These are phyloP conservation scores for Belonocnema kinseyi DNA, from an alignment of 1,140 invertebrate species.

Conservation along the genomic window DNA sequence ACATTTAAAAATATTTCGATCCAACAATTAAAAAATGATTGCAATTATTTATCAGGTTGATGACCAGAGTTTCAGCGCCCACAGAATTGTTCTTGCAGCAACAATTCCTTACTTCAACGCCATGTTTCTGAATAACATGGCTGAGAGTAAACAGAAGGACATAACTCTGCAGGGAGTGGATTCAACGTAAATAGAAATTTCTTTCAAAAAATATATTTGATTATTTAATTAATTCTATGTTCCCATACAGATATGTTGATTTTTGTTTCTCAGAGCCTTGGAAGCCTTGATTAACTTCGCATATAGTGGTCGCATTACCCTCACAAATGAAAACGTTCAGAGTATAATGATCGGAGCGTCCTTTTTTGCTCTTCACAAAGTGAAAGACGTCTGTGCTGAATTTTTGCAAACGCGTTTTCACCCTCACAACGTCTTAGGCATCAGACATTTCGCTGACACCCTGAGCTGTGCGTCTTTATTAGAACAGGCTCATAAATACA, in stretches of 20 bases:
- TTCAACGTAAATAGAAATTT: slow-evolving; percentile 77
- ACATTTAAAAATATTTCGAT: too few relatives aligned
- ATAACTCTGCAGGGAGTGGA: slow-evolving; percentile 90
- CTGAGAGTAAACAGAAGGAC: slow-evolving; percentile 88
- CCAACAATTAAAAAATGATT: slow-evolving; percentile 25
- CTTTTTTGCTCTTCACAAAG: slow-evolving; percentile 88
- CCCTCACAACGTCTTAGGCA: slow-evolving; percentile 90
- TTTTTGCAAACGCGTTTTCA: slow-evolving; percentile 88
- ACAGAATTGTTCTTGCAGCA: slow-evolving; percentile 89
- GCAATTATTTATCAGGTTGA: slow-evolving; percentile 80
- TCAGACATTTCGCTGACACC: slow-evolving; percentile 89
- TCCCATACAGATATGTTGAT: slow-evolving; percentile 7
- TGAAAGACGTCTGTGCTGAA: slow-evolving; percentile 89
- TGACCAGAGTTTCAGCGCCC: slow-evolving; percentile 87
- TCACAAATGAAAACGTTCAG: slow-evolving; percentile 90
- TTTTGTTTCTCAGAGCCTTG: slow-evolving; percentile 80
- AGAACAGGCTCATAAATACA: slow-evolving; percentile 87
- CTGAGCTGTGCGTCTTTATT: slow-evolving; percentile 85
- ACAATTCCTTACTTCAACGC: slow-evolving; percentile 94
- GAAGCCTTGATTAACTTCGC: slow-evolving; percentile 92
- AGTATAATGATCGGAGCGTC: slow-evolving; percentile 91
- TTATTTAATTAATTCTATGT: neutral
- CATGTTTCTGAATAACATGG: slow-evolving; percentile 94
- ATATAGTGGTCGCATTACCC: slow-evolving; percentile 87
- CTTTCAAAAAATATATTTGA: neutral